Evolutionary conservation across 2,888 invertebrate genomes (phyloP).

Genomic region (Thumatha senex): DNA sequence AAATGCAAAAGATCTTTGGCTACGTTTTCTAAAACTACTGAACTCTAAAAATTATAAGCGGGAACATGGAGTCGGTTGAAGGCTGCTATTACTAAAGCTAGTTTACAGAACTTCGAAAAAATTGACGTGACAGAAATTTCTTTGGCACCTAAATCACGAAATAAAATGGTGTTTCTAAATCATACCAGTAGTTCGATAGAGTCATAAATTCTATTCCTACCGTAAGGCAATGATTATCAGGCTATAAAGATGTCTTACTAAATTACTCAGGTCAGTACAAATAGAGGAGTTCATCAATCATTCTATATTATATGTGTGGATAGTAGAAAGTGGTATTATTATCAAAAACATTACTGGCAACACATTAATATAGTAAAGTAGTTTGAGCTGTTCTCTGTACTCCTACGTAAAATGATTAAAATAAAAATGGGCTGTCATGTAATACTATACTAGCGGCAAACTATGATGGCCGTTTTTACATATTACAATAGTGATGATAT

Average conservation of each 20-base stretch:
- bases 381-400: background rate
- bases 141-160: background rate
- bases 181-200: constrained; percentile 7
- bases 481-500: too few relatives aligned
- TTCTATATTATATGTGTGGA: constrained; percentile 31
- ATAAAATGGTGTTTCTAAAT: background rate
- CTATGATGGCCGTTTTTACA: too few relatives aligned
- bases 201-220: constrained; percentile 50
- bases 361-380: constrained; percentile 17
- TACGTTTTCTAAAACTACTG: too few relatives aligned
- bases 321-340: constrained; percentile 24
- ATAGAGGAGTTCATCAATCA: constrained; percentile 46
- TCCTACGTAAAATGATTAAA: background rate
- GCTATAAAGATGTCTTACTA: constrained; percentile 54
- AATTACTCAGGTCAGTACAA: constrained; percentile 40
- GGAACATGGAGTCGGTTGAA: too few relatives aligned
- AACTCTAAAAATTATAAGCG: too few relatives aligned
- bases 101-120: background rate
- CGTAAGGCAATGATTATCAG: constrained; percentile 51
- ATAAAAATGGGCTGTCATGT: too few relatives aligned
- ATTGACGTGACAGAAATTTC: background rate
- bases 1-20: too few relatives aligned
- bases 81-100: too few relatives aligned
- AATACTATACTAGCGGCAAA: too few relatives aligned
- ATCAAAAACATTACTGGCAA: constrained; percentile 15